Evolutionary conservation across 2,113 vertebrate genomes (phyloP).

Genomic region (Phrynosoma blainvillii): DNA sequence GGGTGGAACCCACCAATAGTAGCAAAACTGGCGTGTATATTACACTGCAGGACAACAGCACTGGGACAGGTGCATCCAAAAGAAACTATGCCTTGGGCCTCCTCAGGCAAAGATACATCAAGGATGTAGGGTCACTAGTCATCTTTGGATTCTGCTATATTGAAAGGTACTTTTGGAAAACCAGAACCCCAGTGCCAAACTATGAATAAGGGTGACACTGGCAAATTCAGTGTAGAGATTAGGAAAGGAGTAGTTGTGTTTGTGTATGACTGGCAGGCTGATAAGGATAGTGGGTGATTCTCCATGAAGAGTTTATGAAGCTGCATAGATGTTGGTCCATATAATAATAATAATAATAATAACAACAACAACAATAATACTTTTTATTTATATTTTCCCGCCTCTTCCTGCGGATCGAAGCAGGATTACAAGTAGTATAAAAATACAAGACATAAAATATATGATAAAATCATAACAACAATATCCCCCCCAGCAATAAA

Average conservation of each 20-base stretch:
- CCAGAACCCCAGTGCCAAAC: neutral
- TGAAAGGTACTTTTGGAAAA: slow-evolving; percentile 15
- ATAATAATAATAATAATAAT: too few species aligned
- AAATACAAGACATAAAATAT: too few species aligned
- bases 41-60: slow-evolving; percentile 43
- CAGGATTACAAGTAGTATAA: too few species aligned
- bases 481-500: too few species aligned
- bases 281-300: neutral
- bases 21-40: slow-evolving; percentile 54
- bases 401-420: too few species aligned
- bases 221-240: neutral
- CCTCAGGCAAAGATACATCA: neutral
- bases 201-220: neutral
- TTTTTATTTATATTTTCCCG: too few species aligned
- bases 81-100: neutral
- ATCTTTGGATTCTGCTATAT: neutral
- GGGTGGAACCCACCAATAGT: neutral
- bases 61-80: slow-evolving; percentile 49
- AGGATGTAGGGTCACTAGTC: neutral
- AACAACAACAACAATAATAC: too few species aligned
- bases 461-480: too few species aligned
- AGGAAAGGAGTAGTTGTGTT: neutral
- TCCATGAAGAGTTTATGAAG: neutral
- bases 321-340: neutral
- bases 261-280: neutral